Evolutionary conservation across 23 tunicate species (phyloP).

Genomic region (Trididemnum nubilum): DNA sequence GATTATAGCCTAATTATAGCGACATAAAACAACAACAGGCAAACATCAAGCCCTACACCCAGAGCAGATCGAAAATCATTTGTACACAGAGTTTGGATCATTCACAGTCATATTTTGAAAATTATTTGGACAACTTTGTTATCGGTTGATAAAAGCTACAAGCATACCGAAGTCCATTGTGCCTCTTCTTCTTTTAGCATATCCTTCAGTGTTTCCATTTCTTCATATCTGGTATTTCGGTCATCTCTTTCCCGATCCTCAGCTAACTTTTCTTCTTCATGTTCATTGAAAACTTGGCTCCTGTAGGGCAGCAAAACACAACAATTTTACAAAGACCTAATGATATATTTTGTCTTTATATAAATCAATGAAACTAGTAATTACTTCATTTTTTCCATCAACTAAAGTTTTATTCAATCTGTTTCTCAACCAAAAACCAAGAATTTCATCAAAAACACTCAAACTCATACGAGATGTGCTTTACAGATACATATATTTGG

Average conservation of each 20-base stretch:
- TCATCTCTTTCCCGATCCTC: slow-evolving; percentile 58
- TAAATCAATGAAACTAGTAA: not conserved
- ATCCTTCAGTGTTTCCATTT: slow-evolving; percentile 77
- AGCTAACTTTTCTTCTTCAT: slow-evolving; percentile 41
- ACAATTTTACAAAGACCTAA: not conserved
- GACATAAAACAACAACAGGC: no score
- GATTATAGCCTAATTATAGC: no score
- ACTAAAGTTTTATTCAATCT: not conserved
- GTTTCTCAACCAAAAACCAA: not conserved
- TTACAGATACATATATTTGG: no score
- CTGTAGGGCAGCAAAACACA: slow-evolving; percentile 1
- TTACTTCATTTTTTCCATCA: not conserved
- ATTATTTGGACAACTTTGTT: no score
- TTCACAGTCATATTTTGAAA: no score
- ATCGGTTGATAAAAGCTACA: no score
- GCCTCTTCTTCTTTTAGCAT: slow-evolving; percentile 89
- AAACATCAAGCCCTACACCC: no score
- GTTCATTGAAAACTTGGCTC: slow-evolving; percentile 71
- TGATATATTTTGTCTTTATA: no score
- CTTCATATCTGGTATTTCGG: slow-evolving; percentile 75
- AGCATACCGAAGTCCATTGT: slow-evolving; percentile 57
- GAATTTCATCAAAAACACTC: no score
- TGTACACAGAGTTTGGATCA: no score
- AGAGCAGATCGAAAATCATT: no score
- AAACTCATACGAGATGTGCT: no score